These are phyloP conservation scores for Cephus spinipes DNA, from an alignment of 2,888 invertebrate species.

Conservation along the genomic window DNA sequence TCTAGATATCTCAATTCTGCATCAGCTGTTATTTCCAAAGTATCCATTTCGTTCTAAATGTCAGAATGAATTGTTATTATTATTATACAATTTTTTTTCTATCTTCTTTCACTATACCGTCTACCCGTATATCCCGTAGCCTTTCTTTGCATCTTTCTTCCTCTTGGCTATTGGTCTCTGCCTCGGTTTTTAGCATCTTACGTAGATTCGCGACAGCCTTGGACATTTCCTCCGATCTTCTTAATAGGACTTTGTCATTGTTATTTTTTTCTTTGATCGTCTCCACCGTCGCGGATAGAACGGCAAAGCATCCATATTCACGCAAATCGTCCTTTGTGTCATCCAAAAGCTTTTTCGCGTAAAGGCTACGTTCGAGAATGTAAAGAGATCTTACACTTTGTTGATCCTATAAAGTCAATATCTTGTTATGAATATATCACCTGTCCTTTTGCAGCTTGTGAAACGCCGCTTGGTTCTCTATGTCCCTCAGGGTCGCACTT, in stretches of 20 bases:
- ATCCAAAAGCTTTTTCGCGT: conserved; percentile 41
- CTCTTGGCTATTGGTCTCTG: conserved; percentile 29
- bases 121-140: conserved; percentile 41
- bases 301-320: conserved; percentile 38
- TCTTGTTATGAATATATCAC: conserved; percentile 21
- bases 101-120: conserved; percentile 13
- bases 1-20: conserved; percentile 47
- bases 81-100: background rate
- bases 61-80: background rate
- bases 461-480: conserved; percentile 23
- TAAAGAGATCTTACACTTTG: background rate
- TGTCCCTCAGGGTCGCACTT: conserved; percentile 25
- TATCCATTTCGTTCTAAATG: conserved; percentile 45
- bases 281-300: conserved; percentile 44
- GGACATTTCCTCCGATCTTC: conserved; percentile 31
- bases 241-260: conserved; percentile 37
- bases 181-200: conserved; percentile 33
- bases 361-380: conserved; percentile 31
- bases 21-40: conserved; percentile 41
- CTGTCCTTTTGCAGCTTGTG: conserved; percentile 39
- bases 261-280: conserved; percentile 27
- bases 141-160: conserved; percentile 32
- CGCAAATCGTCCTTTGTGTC: conserved; percentile 41
- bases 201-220: conserved; percentile 31
- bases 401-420: background rate